Percentiles rank a stretch among this genome's conserved stretches.
phyloP scores from a whole-genome alignment of 2,797 vertebrate species.

The Alfaro cultratus region DNA sequence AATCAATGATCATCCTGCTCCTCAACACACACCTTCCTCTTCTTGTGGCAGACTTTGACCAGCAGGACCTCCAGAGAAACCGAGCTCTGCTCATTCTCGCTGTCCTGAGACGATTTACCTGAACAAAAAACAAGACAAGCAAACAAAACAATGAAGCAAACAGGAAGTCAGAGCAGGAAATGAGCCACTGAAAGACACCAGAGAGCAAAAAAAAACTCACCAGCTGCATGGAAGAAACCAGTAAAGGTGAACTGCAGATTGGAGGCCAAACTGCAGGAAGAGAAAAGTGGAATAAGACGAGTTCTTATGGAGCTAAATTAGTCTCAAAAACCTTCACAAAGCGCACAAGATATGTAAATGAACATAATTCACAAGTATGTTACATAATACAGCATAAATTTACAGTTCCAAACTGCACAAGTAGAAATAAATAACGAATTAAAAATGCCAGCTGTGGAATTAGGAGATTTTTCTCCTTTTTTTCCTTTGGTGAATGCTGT shows the following conservation, averaged over 20 bases:
- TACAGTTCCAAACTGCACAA: no score
- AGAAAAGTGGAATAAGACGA: not conserved
- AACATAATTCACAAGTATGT: no score
- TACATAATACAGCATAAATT: no score
- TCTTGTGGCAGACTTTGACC: conserved; percentile 99
- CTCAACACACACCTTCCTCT: conserved; percentile 88
- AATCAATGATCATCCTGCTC: no score
- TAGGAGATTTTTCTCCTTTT: no score
- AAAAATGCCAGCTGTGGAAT: no score
- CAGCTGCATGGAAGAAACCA: conserved; percentile 98
- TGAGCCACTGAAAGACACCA: not conserved
- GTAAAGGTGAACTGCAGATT: conserved; percentile 98
- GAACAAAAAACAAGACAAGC: conserved; percentile 23
- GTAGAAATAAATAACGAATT: no score
- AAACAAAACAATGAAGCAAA: not conserved
- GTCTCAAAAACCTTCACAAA: no score
- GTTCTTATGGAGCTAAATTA: not conserved
- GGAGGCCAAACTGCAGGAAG: conserved; percentile 85
- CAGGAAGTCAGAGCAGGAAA: not conserved
- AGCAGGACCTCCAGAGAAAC: conserved; percentile 97
- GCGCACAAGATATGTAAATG: no score
- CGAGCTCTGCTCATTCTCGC: conserved; percentile 97
- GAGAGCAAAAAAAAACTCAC: conserved; percentile 76
- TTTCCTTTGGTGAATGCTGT: no score
- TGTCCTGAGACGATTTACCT: conserved; percentile 96